Conservation (phyloP, 2,888 invertebrate species). For the Drosophila infuscata region DNA sequence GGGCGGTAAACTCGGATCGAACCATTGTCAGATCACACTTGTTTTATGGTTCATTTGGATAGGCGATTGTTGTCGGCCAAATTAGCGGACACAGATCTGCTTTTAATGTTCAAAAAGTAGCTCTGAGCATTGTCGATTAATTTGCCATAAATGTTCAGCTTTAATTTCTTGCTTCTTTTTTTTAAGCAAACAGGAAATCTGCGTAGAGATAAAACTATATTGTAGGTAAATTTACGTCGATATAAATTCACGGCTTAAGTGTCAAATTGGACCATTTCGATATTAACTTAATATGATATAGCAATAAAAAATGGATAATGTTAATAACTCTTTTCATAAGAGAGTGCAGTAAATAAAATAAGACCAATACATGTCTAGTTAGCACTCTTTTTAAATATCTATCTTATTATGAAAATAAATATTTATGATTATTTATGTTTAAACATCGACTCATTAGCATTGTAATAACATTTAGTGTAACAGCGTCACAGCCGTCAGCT, state of each 20-base stretch:
- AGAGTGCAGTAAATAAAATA: neutral
- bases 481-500: slow-evolving; percentile 23
- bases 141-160: slow-evolving; percentile 65
- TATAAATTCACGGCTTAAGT: neutral
- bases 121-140: slow-evolving; percentile 51
- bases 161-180: slow-evolving; percentile 38
- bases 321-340: neutral
- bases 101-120: slow-evolving; percentile 62
- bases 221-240: neutral
- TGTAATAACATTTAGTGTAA: slow-evolving; percentile 14
- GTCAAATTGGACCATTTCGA: neutral
- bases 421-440: neutral
- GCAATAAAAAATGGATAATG: neutral
- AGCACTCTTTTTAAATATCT: neutral
- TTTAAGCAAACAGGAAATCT: slow-evolving; percentile 41
- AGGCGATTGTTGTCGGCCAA: slow-evolving; percentile 52
- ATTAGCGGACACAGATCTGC: slow-evolving; percentile 58
- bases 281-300: neutral
- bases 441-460: neutral
- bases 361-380: neutral
- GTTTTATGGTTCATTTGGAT: slow-evolving; percentile 28
- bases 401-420: neutral
- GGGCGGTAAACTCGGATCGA: slow-evolving; percentile 50
- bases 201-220: slow-evolving; percentile 2
- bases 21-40: slow-evolving; percentile 33